Evolutionary conservation across 2,888 invertebrate genomes (phyloP).

Genomic region (Acleris sparsana): DNA sequence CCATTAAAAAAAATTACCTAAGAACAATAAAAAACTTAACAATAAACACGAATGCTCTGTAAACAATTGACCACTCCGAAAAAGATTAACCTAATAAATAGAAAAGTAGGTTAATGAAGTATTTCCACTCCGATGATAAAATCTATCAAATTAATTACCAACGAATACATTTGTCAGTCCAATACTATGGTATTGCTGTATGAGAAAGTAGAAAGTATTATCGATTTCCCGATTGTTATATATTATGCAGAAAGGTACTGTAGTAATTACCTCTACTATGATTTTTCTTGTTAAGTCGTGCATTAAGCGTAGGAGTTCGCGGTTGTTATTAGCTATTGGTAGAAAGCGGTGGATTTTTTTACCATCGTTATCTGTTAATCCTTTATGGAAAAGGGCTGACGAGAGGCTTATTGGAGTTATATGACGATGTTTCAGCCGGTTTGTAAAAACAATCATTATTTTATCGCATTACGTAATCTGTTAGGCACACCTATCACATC

Average conservation of each 20-base stretch:
- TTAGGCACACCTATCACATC: too few relatives aligned
- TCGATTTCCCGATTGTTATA: conserved; percentile 15
- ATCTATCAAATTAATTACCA: conserved; percentile 36
- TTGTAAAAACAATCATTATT: too few relatives aligned
- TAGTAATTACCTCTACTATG: conserved; percentile 1
- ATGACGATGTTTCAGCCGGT: too few relatives aligned
- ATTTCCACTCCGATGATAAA: conserved; percentile 37
- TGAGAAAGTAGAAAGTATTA: conserved; percentile 27
- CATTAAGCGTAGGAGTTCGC: conserved; percentile 10
- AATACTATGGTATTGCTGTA: not conserved
- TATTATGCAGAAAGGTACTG: not conserved
- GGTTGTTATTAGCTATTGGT: conserved; percentile 6
- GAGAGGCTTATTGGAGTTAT: too few relatives aligned
- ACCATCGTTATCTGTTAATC: conserved; percentile 8
- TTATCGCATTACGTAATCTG: too few relatives aligned
- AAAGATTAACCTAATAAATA: conserved; percentile 37
- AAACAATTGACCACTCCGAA: conserved; percentile 30
- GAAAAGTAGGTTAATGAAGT: conserved; percentile 34
- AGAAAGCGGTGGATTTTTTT: conserved; percentile 15
- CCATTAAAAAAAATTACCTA: too few relatives aligned
- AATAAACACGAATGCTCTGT: not conserved
- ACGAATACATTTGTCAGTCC: conserved; percentile 30
- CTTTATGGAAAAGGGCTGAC: not conserved
- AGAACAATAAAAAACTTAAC: not conserved
- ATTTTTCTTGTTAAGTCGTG: conserved; percentile 17